Evolutionary conservation across 2,888 invertebrate species (phyloP).

Genomic region (Agrypnus murinus): DNA sequence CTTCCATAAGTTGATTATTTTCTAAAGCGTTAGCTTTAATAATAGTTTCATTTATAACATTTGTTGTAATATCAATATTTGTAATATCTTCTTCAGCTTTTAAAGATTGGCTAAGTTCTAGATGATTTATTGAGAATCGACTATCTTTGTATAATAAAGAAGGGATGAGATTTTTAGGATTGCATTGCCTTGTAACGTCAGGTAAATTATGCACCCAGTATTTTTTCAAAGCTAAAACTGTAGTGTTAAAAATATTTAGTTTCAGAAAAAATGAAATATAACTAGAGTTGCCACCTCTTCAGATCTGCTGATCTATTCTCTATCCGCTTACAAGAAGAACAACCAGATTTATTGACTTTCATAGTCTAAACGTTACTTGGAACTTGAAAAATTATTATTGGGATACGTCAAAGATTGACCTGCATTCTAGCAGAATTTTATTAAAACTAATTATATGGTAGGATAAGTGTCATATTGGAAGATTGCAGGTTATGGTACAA

Average conservation of each 20-base stretch:
- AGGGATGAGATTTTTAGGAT: conserved; percentile 63
- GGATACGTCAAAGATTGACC: too few relatives aligned
- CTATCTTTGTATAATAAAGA: conserved; percentile 64
- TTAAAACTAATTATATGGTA: too few relatives aligned
- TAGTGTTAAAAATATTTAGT: not conserved
- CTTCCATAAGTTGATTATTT: not conserved
- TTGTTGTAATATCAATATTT: conserved; percentile 4
- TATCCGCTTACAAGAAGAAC: too few relatives aligned
- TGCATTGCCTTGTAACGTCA: conserved; percentile 67
- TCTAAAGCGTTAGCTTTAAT: not conserved
- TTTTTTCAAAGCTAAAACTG: conserved; percentile 63
- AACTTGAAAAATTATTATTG: too few relatives aligned
- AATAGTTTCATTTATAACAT: not conserved
- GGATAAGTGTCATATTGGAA: too few relatives aligned
- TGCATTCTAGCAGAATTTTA: too few relatives aligned
- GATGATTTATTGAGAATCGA: conserved; percentile 54
- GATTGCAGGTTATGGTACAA: too few relatives aligned
- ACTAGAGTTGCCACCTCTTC: too few relatives aligned
- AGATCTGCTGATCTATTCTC: too few relatives aligned
- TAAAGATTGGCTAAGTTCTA: conserved; percentile 44
- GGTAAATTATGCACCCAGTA: conserved; percentile 67
- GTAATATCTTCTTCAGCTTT: conserved; percentile 33
- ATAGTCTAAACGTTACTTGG: too few relatives aligned
- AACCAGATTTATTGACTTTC: too few relatives aligned
- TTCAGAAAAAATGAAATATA: not conserved